A percentile compares a stretch with the other conserved stretches of the same genome.
phyloP scores from a whole-genome alignment of 2,113 vertebrate genomes.

The Castor canadensis region DNA sequence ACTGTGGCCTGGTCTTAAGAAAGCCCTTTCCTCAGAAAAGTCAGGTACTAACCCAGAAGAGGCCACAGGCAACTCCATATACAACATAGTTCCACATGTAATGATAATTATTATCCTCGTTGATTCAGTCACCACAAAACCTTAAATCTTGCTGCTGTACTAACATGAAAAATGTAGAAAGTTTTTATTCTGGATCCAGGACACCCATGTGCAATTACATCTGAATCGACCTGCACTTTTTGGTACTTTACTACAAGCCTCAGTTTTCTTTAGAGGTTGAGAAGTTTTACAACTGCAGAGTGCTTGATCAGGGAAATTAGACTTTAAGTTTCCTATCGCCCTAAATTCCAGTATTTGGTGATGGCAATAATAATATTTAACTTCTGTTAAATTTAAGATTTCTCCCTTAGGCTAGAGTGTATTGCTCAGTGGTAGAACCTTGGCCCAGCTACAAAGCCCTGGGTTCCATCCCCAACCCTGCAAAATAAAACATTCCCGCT shows the following conservation, averaged over 20 bases:
- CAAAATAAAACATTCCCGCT: neutral
- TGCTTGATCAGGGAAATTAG: neutral
- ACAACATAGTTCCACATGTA: fast-evolving
- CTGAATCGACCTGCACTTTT: neutral
- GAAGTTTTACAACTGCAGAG: neutral
- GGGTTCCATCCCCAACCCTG: neutral
- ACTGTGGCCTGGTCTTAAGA: neutral
- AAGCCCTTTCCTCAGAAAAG: neutral
- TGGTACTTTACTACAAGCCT: neutral
- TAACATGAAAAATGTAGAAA: neutral
- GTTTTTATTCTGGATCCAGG: neutral
- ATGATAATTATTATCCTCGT: neutral
- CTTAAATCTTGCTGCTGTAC: neutral
- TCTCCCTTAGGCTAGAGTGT: neutral
- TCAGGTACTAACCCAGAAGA: neutral
- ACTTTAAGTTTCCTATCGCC: neutral
- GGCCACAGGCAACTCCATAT: fast-evolving
- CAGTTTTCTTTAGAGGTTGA: neutral
- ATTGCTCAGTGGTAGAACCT: neutral
- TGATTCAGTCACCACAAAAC: neutral
- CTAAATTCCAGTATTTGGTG: neutral
- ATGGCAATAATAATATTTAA: neutral
- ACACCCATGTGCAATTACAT: neutral
- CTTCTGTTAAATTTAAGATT: neutral
- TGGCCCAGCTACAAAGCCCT: neutral